phyloP scores from a whole-genome alignment of 2,888 invertebrate species.

The Drosophila aldrichi region DNA sequence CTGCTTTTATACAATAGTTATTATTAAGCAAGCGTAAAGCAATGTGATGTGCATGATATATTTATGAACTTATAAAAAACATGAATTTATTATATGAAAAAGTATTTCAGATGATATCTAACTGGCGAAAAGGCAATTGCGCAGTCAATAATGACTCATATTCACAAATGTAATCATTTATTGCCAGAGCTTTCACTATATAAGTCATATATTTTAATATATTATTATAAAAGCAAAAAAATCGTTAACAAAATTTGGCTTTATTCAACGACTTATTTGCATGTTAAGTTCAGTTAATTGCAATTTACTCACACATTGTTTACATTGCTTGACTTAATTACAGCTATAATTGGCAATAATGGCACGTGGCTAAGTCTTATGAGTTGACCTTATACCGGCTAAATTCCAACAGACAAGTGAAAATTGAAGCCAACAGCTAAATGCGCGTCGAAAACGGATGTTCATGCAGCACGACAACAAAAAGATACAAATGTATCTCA shows the following conservation, averaged over 20 bases:
- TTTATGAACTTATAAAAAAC: background rate
- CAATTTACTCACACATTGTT: slow-evolving; percentile 9
- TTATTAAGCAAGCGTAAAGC: background rate
- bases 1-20: background rate
- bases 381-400: slow-evolving; percentile 26
- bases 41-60: background rate
- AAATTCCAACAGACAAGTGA: slow-evolving; percentile 31
- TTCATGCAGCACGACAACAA: slow-evolving; percentile 29
- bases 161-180: background rate
- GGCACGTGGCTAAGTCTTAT: slow-evolving; percentile 17
- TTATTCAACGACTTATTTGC: slow-evolving; percentile 7
- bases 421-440: slow-evolving; percentile 23
- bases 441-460: slow-evolving; percentile 32
- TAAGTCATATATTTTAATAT: background rate
- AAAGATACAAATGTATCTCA: slow-evolving; percentile 53
- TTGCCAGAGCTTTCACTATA: background rate
- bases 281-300: slow-evolving; percentile 1
- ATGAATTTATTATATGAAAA: background rate
- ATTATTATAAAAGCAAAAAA: background rate
- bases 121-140: background rate
- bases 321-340: slow-evolving; percentile 11
- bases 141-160: background rate
- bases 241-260: background rate
- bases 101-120: background rate
- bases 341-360: slow-evolving; percentile 7